Conservation (phyloP, 2,888 invertebrate genomes). For the Plemyria rubiginata region DNA sequence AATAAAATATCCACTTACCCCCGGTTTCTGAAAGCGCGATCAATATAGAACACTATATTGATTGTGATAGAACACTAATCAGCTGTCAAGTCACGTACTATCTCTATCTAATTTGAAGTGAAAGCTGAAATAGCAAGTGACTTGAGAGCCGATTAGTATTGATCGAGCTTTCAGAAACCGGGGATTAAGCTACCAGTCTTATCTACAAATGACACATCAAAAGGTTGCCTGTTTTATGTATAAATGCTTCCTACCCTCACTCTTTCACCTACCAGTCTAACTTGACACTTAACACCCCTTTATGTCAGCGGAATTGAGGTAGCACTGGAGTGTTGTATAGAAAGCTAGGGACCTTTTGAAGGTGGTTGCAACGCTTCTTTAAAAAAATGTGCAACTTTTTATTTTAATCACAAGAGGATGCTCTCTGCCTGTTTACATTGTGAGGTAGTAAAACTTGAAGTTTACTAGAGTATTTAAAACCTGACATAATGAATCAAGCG, state of each 20-base stretch:
- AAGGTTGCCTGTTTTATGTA: conserved; percentile 10
- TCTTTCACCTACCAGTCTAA: conserved; percentile 46
- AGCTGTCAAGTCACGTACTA: no score
- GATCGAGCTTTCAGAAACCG: no score
- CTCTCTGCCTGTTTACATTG: conserved; percentile 53
- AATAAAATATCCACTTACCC: no score
- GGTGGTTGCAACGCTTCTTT: conserved; percentile 49
- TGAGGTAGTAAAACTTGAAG: conserved; percentile 26
- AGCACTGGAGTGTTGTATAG: conserved; percentile 43
- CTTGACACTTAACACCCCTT: conserved; percentile 50
- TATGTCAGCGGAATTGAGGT: conserved; percentile 32
- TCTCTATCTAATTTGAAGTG: no score
- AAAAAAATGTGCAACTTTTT: conserved; percentile 62
- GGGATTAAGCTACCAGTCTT: no score
- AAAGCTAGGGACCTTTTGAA: conserved; percentile 45
- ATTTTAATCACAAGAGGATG: conserved; percentile 54
- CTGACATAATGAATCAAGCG: conserved; percentile 3
- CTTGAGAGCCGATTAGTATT: no score
- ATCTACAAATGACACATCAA: background rate
- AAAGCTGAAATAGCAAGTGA: no score
- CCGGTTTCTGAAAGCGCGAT: no score
- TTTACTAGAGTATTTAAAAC: conserved; percentile 12
- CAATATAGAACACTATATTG: no score
- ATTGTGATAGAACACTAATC: no score
- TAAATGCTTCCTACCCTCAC: conserved; percentile 23